These are phyloP conservation scores for Danio choprae DNA, from an alignment of 2,797 vertebrate genomes.

Conservation along the genomic window DNA sequence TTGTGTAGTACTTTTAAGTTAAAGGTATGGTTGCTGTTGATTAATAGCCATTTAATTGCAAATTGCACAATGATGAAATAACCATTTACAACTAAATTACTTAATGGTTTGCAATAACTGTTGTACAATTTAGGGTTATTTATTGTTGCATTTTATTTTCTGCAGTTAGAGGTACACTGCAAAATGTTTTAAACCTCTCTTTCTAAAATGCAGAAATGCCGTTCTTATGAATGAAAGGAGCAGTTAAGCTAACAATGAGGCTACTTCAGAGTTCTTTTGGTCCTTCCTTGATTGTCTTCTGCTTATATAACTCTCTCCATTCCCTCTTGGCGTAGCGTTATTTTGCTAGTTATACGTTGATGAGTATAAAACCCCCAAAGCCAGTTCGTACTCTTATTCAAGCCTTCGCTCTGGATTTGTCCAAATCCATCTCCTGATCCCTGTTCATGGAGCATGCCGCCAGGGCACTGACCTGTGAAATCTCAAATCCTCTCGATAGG, in stretches of 20 bases:
- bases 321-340: conserved; percentile 32
- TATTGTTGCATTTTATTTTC: neutral
- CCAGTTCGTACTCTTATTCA: conserved; percentile 58
- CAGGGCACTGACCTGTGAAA: conserved; percentile 78
- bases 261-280: neutral
- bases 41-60: neutral
- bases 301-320: conserved; percentile 33
- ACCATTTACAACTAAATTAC: too few species aligned
- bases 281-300: conserved; percentile 28
- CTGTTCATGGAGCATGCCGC: conserved; percentile 71
- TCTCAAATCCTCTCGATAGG: conserved; percentile 71
- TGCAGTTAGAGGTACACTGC: neutral
- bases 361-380: conserved; percentile 60
- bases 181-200: neutral
- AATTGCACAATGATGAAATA: neutral
- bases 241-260: neutral
- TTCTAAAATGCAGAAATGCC: neutral
- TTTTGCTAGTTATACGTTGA: conserved; percentile 49
- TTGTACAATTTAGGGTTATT: neutral
- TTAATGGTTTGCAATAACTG: neutral
- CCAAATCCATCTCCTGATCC: conserved; percentile 78
- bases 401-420: conserved; percentile 70
- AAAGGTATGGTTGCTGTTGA: neutral
- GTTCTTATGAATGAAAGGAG: neutral
- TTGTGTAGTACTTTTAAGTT: neutral